Evolutionary conservation across 2,797 vertebrate genomes (phyloP).

Genomic region (Pitangus sulphuratus): DNA sequence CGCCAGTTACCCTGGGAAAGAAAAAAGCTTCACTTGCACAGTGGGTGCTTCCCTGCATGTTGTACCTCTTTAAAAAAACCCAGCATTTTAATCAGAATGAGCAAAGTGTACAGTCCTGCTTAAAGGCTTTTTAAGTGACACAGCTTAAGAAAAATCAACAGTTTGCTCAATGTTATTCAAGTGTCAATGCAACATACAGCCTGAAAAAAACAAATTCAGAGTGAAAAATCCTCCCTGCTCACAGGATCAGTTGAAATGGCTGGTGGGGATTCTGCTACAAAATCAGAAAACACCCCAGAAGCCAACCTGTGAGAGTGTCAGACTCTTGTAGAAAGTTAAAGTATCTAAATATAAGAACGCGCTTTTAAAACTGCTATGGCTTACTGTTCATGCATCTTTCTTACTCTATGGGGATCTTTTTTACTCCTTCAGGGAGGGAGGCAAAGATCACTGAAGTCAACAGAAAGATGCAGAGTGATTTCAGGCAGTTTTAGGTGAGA

Average conservation of each 20-base stretch:
- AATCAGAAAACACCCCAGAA: not conserved
- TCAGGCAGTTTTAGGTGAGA: not conserved
- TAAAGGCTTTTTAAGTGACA: not conserved
- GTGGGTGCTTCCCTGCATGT: not conserved
- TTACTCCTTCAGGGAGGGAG: not conserved
- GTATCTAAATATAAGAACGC: not conserved
- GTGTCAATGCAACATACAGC: not conserved
- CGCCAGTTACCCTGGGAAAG: not conserved
- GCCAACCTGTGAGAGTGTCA: not conserved
- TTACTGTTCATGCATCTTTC: not conserved
- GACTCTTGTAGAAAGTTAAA: not conserved
- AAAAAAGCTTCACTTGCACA: not conserved
- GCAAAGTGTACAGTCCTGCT: not conserved
- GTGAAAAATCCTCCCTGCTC: not conserved
- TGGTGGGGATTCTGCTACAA: not conserved
- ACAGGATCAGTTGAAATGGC: not conserved
- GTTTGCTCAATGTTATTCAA: not conserved
- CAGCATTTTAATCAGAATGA: not conserved
- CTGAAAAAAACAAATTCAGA: not conserved
- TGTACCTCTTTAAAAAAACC: not conserved
- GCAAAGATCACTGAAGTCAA: not conserved
- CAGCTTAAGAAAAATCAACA: not conserved
- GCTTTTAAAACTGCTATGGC: not conserved
- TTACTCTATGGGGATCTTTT: not conserved
- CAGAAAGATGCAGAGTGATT: not conserved